Evolutionary conservation across 2,797 vertebrate genomes (phyloP).

Genomic region (Bradypodion pumilum): DNA sequence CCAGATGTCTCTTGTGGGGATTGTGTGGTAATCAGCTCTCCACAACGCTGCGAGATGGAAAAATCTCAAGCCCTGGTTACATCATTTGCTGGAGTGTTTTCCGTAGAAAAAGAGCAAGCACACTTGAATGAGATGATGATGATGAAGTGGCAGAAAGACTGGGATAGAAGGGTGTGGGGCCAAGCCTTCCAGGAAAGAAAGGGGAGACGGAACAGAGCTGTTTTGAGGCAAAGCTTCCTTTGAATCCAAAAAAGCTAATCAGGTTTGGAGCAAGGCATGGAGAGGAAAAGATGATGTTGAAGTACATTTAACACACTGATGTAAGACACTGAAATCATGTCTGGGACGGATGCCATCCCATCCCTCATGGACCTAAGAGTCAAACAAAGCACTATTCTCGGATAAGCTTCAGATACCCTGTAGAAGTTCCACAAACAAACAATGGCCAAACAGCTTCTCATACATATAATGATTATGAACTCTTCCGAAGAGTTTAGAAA

Average conservation of each 20-base stretch:
- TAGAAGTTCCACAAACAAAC: too few species aligned
- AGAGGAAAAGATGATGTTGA: constrained; percentile 34
- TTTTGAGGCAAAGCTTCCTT: constrained; percentile 44
- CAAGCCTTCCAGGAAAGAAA: constrained; percentile 37
- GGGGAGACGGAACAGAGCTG: constrained; percentile 11
- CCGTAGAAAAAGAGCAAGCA: constrained; percentile 17
- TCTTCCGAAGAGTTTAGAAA: too few species aligned
- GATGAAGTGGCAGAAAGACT: constrained; percentile 14
- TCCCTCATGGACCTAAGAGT: constrained; percentile 24
- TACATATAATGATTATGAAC: too few species aligned
- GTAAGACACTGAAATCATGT: constrained; percentile 59
- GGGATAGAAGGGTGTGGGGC: neutral
- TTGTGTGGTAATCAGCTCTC: constrained; percentile 35
- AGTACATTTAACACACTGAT: constrained; percentile 11
- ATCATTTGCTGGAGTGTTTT: constrained; percentile 29
- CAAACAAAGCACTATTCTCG: too few species aligned
- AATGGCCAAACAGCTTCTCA: too few species aligned
- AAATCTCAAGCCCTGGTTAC: constrained; percentile 28
- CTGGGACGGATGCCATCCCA: constrained; percentile 52
- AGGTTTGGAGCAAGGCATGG: constrained; percentile 32
- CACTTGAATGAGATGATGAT: neutral
- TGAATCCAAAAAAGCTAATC: constrained; percentile 45
- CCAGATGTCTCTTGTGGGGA: neutral
- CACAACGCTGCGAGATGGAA: constrained; percentile 44
- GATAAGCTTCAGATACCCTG: too few species aligned